These are phyloP conservation scores for Contarinia nasturtii DNA, from an alignment of 1,140 invertebrate species.

Conservation along the genomic window DNA sequence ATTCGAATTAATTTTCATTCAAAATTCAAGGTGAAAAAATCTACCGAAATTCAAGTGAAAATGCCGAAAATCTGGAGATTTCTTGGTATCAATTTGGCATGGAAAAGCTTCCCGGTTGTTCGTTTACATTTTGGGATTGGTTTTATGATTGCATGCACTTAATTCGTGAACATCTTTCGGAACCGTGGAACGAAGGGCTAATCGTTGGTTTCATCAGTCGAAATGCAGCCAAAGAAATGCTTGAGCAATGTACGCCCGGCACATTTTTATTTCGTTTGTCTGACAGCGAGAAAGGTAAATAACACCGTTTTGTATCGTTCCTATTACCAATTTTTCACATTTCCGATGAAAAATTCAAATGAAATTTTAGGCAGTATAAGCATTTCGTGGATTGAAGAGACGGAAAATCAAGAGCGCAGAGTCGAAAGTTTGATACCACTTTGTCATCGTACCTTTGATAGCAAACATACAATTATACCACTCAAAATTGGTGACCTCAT, in stretches of 20 bases:
- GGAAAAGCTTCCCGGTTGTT: conserved; percentile 68
- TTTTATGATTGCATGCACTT: conserved; percentile 88
- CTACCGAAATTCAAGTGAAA: conserved; percentile 10
- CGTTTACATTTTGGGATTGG: conserved; percentile 95
- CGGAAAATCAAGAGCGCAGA: conserved; percentile 8
- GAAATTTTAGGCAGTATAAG: conserved; percentile 49
- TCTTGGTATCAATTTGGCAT: conserved; percentile 81
- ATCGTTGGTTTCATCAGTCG: conserved; percentile 78
- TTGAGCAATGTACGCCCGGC: conserved; percentile 46
- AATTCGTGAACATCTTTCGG: conserved; percentile 69
- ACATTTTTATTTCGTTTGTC: conserved; percentile 85
- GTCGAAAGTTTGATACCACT: conserved; percentile 76
- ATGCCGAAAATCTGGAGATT: conserved; percentile 29
- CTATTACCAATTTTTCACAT: neutral
- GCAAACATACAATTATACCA: too few relatives aligned
- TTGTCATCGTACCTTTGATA: conserved; percentile 72
- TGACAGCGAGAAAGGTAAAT: conserved; percentile 58
- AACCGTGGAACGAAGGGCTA: conserved; percentile 72
- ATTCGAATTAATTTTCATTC: neutral
- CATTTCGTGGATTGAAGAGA: conserved; percentile 74
- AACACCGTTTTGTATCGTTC: neutral
- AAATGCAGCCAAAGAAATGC: conserved; percentile 61
- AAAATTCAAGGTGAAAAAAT: conserved; percentile 1
- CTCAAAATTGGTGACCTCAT: conserved; percentile 69
- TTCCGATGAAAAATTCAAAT: neutral